Base-by-base conservation (phyloP, 2,888 invertebrate species). In the Miltochrista miniata region DNA sequence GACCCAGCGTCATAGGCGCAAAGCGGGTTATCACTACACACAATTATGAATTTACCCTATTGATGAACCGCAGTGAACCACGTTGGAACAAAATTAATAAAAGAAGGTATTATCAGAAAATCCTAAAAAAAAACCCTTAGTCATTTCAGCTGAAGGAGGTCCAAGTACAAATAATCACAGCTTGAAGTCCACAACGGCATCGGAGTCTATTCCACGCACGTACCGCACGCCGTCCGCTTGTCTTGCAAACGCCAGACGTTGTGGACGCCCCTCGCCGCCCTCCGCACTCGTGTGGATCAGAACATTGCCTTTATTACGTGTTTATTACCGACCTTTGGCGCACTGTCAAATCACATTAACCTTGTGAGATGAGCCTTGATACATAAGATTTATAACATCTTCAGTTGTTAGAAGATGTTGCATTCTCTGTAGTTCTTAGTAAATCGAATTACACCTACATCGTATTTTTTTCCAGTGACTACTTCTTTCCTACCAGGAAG, bases 301-400 rank as follows among this genome's bases (percentile, higher is more conserved):
- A 65, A 56, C 41, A 33, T 31, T 51, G 29, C 41, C 14, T 46
- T 85, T 83, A 85, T 81, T 74, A 79, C 74, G 82, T 85, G 87
- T 85, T 85, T 85, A 86, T 79, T 72, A 77, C 72, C 58, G 65
- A 69, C 75, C 74, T 60, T 70, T 67, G 68, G 59, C 69, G 64
- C 62, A 69, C 72, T 79, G 81, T 83, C 82, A 74, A 81, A 84
- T 79, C 78, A 67, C 68, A 70, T 63, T 58, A 68, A 73, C 65
- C 69, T 70, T 70, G 64, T 72, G 71, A 70, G 70, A 70, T 65
- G 64, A 67, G 67, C 60, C 61, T 56, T 63, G 64, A 61, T 65
- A 62, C 69, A 66, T 68, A 52, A 55, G 59, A 59, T 70, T 70
- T 64, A 70, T 67, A 56, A 68, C 59, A 54, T 12, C 55, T 59